Evolutionary conservation across 2,888 invertebrate species (phyloP), one percentile per base, ranked within the genome.

Genomic region (Drosophila suboccidentalis): DNA sequence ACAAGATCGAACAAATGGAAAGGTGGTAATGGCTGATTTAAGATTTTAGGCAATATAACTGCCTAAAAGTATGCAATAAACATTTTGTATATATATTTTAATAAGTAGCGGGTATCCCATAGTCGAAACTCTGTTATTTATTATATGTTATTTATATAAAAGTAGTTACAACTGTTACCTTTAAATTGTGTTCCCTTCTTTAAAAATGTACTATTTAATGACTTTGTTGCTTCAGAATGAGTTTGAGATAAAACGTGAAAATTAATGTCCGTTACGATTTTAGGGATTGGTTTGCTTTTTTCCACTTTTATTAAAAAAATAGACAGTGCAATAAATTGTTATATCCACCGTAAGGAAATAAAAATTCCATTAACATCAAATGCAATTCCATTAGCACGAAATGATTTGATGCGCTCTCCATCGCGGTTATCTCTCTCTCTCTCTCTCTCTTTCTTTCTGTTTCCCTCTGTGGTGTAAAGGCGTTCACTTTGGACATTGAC

Each of bases 321-420:
- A 57, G 4, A 22, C 19, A 32, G 41, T 62, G 44, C 2, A 49
- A 32, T 57, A 46, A 69, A 36, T 38, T 49, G 10, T 55, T 43
- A 17, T 44, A 13, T 36, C 22, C 44, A 19, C 15, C 29, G 36
- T 11, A 11, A 69, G 39, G 47, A 38, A 44, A 66, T 61, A 71
- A 81, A 72, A 80, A 81, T 75, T 78, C 89, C 87, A 87, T 90
- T 89, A 90, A 84, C 87, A 84, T 76, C 78, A 76, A 47, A 61
- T 78, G 90, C 88, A 85, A 88, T 89, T 88, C 87, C 90, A 90
- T 90, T 89, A 90, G 89, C 87, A 70, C 75, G 73, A 86, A 90
- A 89, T 89, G 90, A 89, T 89, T 87, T 85, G 78, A 82, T 78
- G 89, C 78, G 81, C 75, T 72, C 75, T 72, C 66, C 60, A 29